Evolutionary conservation across 2,113 vertebrate species (phyloP), one percentile per base, ranked within the genome.

Genomic region (Mesembrinibis cayennensis): DNA sequence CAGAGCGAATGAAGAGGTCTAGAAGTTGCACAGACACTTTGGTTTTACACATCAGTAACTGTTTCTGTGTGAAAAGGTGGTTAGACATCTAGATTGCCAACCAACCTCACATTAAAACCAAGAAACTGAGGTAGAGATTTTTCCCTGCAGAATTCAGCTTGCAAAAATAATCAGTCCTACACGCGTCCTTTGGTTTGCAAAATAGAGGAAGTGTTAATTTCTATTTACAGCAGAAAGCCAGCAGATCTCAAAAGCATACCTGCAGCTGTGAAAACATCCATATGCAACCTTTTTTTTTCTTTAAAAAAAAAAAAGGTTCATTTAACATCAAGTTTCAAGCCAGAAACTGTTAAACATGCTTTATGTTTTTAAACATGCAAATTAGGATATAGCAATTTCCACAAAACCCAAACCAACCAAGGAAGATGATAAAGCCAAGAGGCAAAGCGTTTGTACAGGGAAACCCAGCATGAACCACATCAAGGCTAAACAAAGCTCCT

Each of bases 261-360:
- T 91, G 69, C 80, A 94, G 61, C 78, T 89, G 70, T 42, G 44
- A 53, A 79, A 95, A 89, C 55, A 77, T 5, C 62, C 74, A 30
- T 7, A 40, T 17, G 34, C 72, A 80, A 55, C 8, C 11, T 32
- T 4, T 17, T 17, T 18, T 38, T 11, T 26, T 25, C 73, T 61
- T 13, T 21, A 73, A 32, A 20, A 26, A 21, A 25, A 56, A 23
- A n/a, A 77, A 45, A 13, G 13, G 44, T 80, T 84, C 14, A n/a
- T 45, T 61, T 63, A 36, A 42, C 29, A 52, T 13, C 16, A 27
- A 34, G 23, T 62, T 80, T 36, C 50, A 76, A 90, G 61, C 22
- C 62, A 81, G 74, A 55, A 62, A 38, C 34, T 34, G 67, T 87
- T 90, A 91, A 93, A 52, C 79, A 14, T 69, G 89, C 88, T 84